Base-by-base conservation (phyloP, 1,140 invertebrate species). In the Onthophagus taurus region DNA sequence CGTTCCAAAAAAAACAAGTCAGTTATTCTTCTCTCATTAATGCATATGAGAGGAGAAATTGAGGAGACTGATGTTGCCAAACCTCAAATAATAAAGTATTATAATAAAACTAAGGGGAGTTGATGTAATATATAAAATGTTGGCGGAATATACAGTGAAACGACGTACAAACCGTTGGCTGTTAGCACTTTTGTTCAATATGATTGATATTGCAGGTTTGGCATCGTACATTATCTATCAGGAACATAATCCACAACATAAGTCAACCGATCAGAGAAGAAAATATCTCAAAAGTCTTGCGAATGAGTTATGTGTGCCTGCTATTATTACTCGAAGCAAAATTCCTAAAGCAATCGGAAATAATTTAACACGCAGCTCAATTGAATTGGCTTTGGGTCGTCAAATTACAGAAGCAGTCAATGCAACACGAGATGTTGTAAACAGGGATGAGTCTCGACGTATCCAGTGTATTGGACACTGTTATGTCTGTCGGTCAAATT, bases 251-350 rank as follows among this genome's bases (percentile, higher is more conserved):
- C 31, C 31, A 9, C 31, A 33, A 6, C 31, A 8, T 16, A 33
- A 14, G 13, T 33, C 31, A 33, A 33, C 9, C 13, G 31, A 33
- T 33, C 14, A 13, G 9, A 33, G 31, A 33, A 33, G 31, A 33
- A 33, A 33, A 33, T 33, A 33, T 14, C 31, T 33, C 31, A 33
- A 33, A 33, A 33, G 14, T 33, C 31, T 33, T 33, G 9, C 14
- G 7, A 33, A 33, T 33, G 31, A 33, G 31, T 33, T 33, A 13
- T 33, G 31, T 33, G 14, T 33, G 31, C 31, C 31, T 33, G 31
- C 31, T 16, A 33, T 33, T 33, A 33, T 16, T 8, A 33, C 31
- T 6, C 31, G 31, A 6, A 33, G 31, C 31, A 33, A 33, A 8
- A 33, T 33, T 33, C 14, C 31, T 13, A 33, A 14, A 33, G 31